Percentiles rank a stretch among this genome's conserved stretches.
Evolutionary conservation across 1,140 invertebrate genomes (phyloP).

Genomic region (Sycobia sp.): DNA sequence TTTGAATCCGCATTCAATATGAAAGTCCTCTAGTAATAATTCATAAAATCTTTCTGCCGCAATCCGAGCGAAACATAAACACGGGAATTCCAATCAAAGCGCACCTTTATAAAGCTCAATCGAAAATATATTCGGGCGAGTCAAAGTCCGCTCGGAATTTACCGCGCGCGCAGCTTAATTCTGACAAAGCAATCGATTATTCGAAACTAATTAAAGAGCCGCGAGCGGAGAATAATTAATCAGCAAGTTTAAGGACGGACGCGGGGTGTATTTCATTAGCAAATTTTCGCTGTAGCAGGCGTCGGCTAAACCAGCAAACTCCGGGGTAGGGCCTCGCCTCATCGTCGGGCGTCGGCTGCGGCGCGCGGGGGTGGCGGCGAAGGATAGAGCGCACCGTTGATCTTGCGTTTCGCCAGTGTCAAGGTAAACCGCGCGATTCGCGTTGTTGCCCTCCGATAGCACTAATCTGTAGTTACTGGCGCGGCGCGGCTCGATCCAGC

Average conservation of each 20-base stretch:
- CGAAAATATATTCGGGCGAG: no score
- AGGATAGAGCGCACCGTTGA: constrained; percentile 35
- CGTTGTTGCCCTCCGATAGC: constrained; percentile 57
- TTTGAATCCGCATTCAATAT: no score
- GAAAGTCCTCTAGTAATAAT: no score
- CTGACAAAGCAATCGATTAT: constrained; percentile 11
- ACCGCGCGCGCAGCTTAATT: background rate
- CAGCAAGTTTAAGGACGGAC: constrained; percentile 7
- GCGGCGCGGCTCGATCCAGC: constrained; percentile 28
- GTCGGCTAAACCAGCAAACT: constrained; percentile 26
- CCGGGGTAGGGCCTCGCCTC: background rate
- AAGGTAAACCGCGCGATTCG: constrained; percentile 56
- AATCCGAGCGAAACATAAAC: no score
- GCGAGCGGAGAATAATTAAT: constrained; percentile 18
- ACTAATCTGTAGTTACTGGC: constrained; percentile 57
- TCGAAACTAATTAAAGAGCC: constrained; percentile 16
- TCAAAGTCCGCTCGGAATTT: no score
- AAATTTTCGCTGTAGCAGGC: constrained; percentile 25
- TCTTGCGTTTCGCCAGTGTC: constrained; percentile 52
- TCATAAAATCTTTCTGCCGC: no score
- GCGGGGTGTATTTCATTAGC: constrained; percentile 21
- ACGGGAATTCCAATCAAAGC: no score
- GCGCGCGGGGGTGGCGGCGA: background rate
- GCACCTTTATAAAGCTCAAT: no score
- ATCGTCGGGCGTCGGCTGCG: background rate